These are phyloP conservation scores for Ectemnius cavifrons DNA, from an alignment of 2,888 invertebrate genomes.

Conservation along the genomic window DNA sequence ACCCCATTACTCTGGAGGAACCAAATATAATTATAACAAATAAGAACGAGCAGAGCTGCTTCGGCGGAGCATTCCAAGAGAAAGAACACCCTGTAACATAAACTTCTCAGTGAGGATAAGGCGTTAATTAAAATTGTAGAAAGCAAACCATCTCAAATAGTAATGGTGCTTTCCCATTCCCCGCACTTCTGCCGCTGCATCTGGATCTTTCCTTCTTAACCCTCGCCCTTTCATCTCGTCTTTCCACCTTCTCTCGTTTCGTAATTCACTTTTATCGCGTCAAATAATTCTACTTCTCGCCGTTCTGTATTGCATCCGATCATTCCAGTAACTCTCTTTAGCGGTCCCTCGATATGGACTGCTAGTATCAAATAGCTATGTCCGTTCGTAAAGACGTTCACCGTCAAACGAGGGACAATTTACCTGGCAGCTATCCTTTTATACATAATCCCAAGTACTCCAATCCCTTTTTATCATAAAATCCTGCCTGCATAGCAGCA, in stretches of 20 bases:
- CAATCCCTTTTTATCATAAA: background rate
- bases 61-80: no score
- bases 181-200: slow-evolving; percentile 1
- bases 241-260: slow-evolving; percentile 8
- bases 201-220: slow-evolving; percentile 11
- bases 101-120: no score
- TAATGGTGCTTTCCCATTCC: no score
- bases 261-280: background rate
- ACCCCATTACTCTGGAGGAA: no score
- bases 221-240: slow-evolving; percentile 18
- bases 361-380: slow-evolving; percentile 22
- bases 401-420: slow-evolving; percentile 18
- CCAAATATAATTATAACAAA: no score
- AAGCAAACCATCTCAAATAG: no score
- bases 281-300: slow-evolving; percentile 61
- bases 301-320: slow-evolving; percentile 71
- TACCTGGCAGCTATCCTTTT: slow-evolving; percentile 33
- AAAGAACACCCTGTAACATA: no score
- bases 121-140: no score
- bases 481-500: slow-evolving; percentile 6
- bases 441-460: slow-evolving; percentile 18
- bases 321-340: slow-evolving; percentile 64
- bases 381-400: slow-evolving; percentile 13
- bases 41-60: no score
- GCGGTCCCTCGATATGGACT: slow-evolving; percentile 16